Evolutionary conservation across 1,140 invertebrate genomes (phyloP), one percentile per base, ranked within the genome.

Genomic region (Danaus melanippus): DNA sequence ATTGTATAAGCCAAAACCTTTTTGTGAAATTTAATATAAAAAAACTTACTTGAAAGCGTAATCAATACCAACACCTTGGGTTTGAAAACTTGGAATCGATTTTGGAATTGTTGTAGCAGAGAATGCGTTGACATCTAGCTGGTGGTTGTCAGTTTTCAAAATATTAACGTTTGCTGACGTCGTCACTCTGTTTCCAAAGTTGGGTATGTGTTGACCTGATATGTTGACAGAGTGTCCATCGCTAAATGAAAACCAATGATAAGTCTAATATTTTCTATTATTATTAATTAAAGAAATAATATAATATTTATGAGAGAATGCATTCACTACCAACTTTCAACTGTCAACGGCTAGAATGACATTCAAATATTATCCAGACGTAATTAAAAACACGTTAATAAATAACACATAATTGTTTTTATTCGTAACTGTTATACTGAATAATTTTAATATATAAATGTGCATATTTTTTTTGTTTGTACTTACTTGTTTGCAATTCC

Each of bases 31-130:
- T 44, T n/a, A n/a, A 39, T 2, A 11, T 10, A 8, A 39, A 12
- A 42, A 39, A 46, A 3, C 71, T 62, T 58, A 73, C 69, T 69
- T 65, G 50, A 54, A 74, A 46, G 48, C 58, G 51, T 74, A 74
- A 49, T 76, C 65, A 9, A 69, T 17, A 1, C 68, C 64, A 10
- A 47, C 73, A 0, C 73, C 70, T 15, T 65, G 49, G 7, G 66
- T 71, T 46, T 51, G 53, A 15, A 64, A 71, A 58, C 59, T 66
- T 9, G 70, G 66, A 8, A 60, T 60, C 10, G 52, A 50, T 11
- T 58, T 63, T 1, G 70, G 68, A 46, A 68, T 68, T 39, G 60
- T 67, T 32, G 55, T 63, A 40, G 67, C 61, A 12, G 56, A 56
- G 47, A 69, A 76, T 0, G 69, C 69, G n/a, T 71, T 67, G 8